A percentile compares a stretch with the other conserved stretches of the same genome.
These are phyloP conservation scores for Pyrrhia umbra DNA, from an alignment of 2,888 invertebrate species.

Conservation along the genomic window DNA sequence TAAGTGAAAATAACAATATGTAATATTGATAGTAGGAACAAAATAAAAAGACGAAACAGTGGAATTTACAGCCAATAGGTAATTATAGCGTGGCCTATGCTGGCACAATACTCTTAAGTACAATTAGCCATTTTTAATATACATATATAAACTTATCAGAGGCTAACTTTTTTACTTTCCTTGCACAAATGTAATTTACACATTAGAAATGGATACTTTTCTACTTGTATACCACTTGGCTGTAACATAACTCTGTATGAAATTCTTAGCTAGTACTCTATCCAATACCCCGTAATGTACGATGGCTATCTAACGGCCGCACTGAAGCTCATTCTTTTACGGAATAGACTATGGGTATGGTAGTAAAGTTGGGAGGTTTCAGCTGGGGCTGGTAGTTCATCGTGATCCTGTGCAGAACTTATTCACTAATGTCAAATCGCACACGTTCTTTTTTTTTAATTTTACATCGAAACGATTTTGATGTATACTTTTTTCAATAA, in stretches of 20 bases:
- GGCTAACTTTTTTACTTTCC: slow-evolving; percentile 61
- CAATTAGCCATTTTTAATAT: slow-evolving; percentile 65
- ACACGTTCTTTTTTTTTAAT: slow-evolving; percentile 83
- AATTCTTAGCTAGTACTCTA: slow-evolving; percentile 55
- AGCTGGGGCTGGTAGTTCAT: slow-evolving; percentile 42
- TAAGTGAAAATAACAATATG: slow-evolving; percentile 74
- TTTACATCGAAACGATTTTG: slow-evolving; percentile 89
- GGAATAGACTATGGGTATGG: slow-evolving; percentile 19
- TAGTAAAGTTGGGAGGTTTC: slow-evolving; percentile 30
- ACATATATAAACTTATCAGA: slow-evolving; percentile 60
- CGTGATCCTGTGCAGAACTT: slow-evolving; percentile 56
- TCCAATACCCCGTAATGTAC: slow-evolving; percentile 41
- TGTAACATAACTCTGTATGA: slow-evolving; percentile 67
- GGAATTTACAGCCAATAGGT: slow-evolving; percentile 74
- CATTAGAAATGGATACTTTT: slow-evolving; percentile 44
- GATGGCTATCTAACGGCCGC: slow-evolving; percentile 39
- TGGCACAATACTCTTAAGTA: slow-evolving; percentile 65
- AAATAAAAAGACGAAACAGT: slow-evolving; percentile 70
- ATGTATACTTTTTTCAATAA: slow-evolving; percentile 89
- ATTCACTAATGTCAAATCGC: slow-evolving; percentile 66
- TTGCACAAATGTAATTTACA: slow-evolving; percentile 59
- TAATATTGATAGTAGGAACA: slow-evolving; percentile 72
- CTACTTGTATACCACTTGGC: slow-evolving; percentile 67
- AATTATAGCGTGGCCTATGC: slow-evolving; percentile 56
- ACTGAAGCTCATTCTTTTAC: slow-evolving; percentile 11